Conservation (phyloP, 2,888 invertebrate species). For the Slavum lentiscoides region DNA sequence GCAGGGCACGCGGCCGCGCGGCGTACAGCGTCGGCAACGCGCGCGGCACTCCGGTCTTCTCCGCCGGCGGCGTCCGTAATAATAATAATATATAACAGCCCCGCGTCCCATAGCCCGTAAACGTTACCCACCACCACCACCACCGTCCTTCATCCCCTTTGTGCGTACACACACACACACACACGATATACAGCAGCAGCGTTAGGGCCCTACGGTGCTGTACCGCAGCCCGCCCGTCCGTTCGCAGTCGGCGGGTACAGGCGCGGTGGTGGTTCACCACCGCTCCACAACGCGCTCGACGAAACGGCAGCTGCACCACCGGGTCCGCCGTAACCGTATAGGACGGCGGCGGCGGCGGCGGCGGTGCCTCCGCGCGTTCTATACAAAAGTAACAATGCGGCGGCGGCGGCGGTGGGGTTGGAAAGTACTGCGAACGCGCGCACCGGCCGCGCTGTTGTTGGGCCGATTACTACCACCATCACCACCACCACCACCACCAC, state of each 20-base stretch:
- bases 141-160: not conserved
- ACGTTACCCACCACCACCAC: conserved; percentile 57
- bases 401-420: not conserved
- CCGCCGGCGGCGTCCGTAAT: conserved; percentile 45
- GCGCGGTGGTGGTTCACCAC: not conserved
- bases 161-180: not conserved
- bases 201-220: conserved; percentile 54
- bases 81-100: conserved; percentile 53
- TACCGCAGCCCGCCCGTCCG: not conserved
- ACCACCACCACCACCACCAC: too few relatives aligned
- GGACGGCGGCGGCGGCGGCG: too few relatives aligned
- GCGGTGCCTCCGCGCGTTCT: not conserved
- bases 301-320: conserved; percentile 46
- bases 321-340: not conserved
- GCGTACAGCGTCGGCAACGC: too few relatives aligned
- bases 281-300: not conserved
- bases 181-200: conserved; percentile 5
- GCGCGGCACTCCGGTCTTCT: too few relatives aligned
- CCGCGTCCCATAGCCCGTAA: conserved; percentile 58
- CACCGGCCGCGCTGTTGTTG: conserved; percentile 20
- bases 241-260: too few relatives aligned
- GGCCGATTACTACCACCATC: not conserved
- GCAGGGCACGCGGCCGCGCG: too few relatives aligned
- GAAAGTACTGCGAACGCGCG: conserved; percentile 17
- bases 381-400: conserved; percentile 26